These are phyloP conservation scores for Tragelaphus strepsiceros DNA, from an alignment of 2,113 vertebrate genomes.

Conservation along the genomic window DNA sequence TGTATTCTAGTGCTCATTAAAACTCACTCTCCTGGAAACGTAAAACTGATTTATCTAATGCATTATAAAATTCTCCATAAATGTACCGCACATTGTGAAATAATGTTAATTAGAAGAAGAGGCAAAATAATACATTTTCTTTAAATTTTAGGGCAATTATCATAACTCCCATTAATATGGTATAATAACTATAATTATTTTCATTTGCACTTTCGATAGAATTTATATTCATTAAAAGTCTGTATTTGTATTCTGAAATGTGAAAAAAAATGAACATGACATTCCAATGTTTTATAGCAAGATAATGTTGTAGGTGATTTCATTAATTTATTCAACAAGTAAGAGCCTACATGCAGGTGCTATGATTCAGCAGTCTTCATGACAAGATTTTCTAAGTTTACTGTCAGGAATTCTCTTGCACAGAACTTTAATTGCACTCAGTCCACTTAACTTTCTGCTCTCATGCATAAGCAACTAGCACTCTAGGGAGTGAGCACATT, in stretches of 20 bases:
- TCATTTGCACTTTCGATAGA: slow-evolving; percentile 64
- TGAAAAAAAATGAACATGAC: slow-evolving; percentile 73
- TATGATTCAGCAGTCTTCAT: background rate
- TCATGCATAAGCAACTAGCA: background rate
- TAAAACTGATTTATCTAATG: slow-evolving; percentile 72
- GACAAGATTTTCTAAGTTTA: background rate
- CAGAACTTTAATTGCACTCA: background rate
- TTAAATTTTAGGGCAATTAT: slow-evolving; percentile 73
- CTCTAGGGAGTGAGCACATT: background rate
- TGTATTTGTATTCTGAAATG: slow-evolving; percentile 65
- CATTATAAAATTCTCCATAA: slow-evolving; percentile 71
- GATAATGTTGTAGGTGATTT: slow-evolving; percentile 51
- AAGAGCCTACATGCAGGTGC: background rate
- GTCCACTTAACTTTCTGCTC: background rate
- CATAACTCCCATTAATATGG: slow-evolving; percentile 70
- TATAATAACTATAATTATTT: slow-evolving; percentile 74
- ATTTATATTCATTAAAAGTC: slow-evolving; percentile 73
- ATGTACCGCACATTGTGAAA: slow-evolving; percentile 61
- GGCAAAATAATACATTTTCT: slow-evolving; percentile 68
- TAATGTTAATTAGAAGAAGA: slow-evolving; percentile 71
- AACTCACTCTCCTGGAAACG: slow-evolving; percentile 54
- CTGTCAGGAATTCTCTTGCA: background rate
- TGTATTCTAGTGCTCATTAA: slow-evolving; percentile 64
- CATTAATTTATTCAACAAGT: slow-evolving; percentile 27
- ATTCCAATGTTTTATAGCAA: slow-evolving; percentile 70